These are phyloP conservation scores for Eurosta solidaginis DNA, from an alignment of 1,140 invertebrate species.

Conservation along the genomic window DNA sequence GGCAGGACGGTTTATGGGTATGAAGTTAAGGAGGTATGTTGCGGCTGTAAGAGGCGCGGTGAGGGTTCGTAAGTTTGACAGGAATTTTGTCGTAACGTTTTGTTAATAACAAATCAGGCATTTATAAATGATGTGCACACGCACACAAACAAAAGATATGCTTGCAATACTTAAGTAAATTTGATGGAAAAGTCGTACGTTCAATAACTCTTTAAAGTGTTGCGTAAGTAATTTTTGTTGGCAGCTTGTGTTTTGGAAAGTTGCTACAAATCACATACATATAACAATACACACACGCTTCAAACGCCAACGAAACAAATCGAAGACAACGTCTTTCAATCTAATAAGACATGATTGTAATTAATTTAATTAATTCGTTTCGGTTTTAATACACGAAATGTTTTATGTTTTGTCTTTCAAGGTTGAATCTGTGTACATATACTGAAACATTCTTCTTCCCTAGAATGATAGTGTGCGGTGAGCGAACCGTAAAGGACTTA, in stretches of 20 bases:
- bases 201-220: conserved; percentile 1
- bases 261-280: not conserved
- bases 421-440: not conserved
- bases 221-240: not conserved
- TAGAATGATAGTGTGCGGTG: no score
- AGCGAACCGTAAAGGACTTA: no score
- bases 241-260: not conserved
- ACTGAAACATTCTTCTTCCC: not conserved
- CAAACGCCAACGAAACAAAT: not conserved
- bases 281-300: not conserved
- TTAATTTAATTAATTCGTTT: conserved; percentile 61
- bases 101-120: conserved; percentile 60
- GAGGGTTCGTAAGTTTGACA: not conserved
- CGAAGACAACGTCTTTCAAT: conserved; percentile 39
- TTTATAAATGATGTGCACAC: conserved; percentile 59
- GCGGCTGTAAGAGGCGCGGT: no score
- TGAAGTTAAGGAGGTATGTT: not conserved
- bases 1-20: not conserved
- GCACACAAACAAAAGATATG: not conserved
- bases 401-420: conserved; percentile 51
- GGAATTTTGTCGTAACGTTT: conserved; percentile 47
- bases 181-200: not conserved
- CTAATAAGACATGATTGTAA: conserved; percentile 61
- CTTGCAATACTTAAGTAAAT: not conserved
- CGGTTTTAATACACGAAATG: conserved; percentile 60